These are phyloP conservation scores for Lampropteryx suffumata DNA, from an alignment of 2,888 invertebrate species.

Conservation along the genomic window DNA sequence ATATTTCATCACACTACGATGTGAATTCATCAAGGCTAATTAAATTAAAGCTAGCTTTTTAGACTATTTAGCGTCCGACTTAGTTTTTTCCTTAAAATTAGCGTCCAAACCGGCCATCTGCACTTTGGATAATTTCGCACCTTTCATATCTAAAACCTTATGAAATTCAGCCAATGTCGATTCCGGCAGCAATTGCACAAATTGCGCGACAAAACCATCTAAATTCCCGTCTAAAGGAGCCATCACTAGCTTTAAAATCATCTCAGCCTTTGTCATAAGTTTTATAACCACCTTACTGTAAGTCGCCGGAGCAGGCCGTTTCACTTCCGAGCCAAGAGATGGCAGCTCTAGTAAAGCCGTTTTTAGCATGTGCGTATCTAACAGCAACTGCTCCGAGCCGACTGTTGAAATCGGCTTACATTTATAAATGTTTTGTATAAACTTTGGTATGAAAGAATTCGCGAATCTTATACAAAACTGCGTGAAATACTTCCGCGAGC, in stretches of 20 bases:
- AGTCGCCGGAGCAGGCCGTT: slow-evolving; percentile 94
- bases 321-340: slow-evolving; percentile 94
- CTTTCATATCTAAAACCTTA: slow-evolving; percentile 98
- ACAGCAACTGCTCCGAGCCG: slow-evolving; percentile 96
- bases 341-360: slow-evolving; percentile 97
- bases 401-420: slow-evolving; percentile 94
- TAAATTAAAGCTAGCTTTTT: background rate
- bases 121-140: slow-evolving; percentile 75
- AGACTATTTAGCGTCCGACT: slow-evolving; percentile 4
- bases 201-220: slow-evolving; percentile 93
- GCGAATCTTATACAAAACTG: slow-evolving; percentile 98
- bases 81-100: slow-evolving; percentile 54
- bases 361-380: slow-evolving; percentile 97
- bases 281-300: slow-evolving; percentile 92
- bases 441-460: slow-evolving; percentile 97
- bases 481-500: slow-evolving; percentile 98
- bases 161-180: slow-evolving; percentile 95
- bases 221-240: slow-evolving; percentile 89
- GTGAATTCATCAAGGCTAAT: no score
- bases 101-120: slow-evolving; percentile 60
- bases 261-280: slow-evolving; percentile 98
- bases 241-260: slow-evolving; percentile 99
- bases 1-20: no score
- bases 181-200: slow-evolving; percentile 94
- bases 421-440: slow-evolving; percentile 94